Evolutionary conservation across 2,888 invertebrate species (phyloP).

Genomic region (Cheilosia vulpina): DNA sequence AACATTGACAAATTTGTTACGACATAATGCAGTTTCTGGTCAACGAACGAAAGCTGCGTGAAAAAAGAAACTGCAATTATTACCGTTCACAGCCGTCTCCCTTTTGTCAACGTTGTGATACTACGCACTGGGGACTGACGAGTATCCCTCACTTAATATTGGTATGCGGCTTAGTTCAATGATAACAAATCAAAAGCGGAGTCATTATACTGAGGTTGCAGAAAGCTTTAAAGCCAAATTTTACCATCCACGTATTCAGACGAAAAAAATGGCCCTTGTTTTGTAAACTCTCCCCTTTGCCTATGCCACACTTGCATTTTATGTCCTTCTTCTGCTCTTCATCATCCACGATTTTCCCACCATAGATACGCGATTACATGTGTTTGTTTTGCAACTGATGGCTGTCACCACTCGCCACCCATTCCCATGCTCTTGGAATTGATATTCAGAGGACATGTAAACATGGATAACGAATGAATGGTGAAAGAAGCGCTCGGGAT

Average conservation of each 20-base stretch:
- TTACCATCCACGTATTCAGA: neutral
- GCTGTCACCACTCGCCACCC: conserved; percentile 6
- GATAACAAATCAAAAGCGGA: neutral
- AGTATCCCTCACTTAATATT: conserved; percentile 15
- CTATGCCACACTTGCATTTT: conserved; percentile 63
- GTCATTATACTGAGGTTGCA: neutral
- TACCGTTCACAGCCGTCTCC: conserved; percentile 27
- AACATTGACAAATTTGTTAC: conserved; percentile 61
- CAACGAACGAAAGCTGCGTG: conserved; percentile 59
- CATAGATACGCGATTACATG: conserved; percentile 43
- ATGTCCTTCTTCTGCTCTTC: conserved; percentile 43
- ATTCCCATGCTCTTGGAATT: conserved; percentile 37
- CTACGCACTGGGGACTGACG: conserved; percentile 1
- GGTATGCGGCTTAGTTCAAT: conserved; percentile 8
- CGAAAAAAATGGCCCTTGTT: conserved; percentile 4
- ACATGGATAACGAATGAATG: conserved; percentile 66
- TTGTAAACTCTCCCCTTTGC: conserved; percentile 33
- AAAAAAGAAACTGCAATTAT: conserved; percentile 55
- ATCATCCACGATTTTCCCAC: conserved; percentile 22
- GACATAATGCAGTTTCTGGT: conserved; percentile 74
- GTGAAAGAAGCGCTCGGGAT: conserved; percentile 37
- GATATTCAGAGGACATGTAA: conserved; percentile 71
- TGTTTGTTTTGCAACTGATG: conserved; percentile 48
- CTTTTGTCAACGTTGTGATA: conserved; percentile 33
- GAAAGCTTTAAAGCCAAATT: neutral